A percentile compares a stretch with the other conserved stretches of the same genome.
phyloP scores from a whole-genome alignment of 2,888 invertebrate species.

The Rhynchonema sp. region DNA sequence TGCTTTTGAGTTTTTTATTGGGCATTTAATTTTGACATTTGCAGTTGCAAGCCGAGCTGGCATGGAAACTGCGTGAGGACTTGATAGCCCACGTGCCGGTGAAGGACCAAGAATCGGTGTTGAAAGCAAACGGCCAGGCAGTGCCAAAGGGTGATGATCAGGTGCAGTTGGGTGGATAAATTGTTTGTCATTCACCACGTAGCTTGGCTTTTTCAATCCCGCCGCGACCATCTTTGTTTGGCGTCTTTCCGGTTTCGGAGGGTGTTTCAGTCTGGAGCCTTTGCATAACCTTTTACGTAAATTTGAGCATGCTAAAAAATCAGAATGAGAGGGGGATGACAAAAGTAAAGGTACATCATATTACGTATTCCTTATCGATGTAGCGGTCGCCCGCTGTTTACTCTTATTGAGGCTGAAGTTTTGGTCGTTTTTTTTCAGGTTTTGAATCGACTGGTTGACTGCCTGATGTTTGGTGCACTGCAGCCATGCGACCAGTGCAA shows the following conservation, averaged over 20 bases:
- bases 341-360: no score
- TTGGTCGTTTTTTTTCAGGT: constrained; percentile 39
- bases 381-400: no score
- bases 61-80: constrained; percentile 48
- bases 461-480: constrained; percentile 67
- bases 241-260: no score
- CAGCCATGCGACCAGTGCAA: constrained; percentile 57
- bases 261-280: no score
- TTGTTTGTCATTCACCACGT: no score
- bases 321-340: no score
- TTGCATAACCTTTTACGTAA: no score
- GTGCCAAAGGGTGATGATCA: constrained; percentile 44
- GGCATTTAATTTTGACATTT: constrained; percentile 6
- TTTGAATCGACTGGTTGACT: constrained; percentile 56
- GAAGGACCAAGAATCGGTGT: constrained; percentile 42
- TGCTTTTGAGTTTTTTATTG: background rate
- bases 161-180: constrained; percentile 1
- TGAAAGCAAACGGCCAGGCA: constrained; percentile 52
- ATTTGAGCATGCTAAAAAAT: no score
- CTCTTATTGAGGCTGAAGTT: no score
- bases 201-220: no score
- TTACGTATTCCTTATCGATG: background rate
- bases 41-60: constrained; percentile 49
- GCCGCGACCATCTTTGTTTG: no score
- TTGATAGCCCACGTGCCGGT: constrained; percentile 42